Base-by-base conservation (phyloP, 1,140 invertebrate species). In the Musca vetustissima region DNA sequence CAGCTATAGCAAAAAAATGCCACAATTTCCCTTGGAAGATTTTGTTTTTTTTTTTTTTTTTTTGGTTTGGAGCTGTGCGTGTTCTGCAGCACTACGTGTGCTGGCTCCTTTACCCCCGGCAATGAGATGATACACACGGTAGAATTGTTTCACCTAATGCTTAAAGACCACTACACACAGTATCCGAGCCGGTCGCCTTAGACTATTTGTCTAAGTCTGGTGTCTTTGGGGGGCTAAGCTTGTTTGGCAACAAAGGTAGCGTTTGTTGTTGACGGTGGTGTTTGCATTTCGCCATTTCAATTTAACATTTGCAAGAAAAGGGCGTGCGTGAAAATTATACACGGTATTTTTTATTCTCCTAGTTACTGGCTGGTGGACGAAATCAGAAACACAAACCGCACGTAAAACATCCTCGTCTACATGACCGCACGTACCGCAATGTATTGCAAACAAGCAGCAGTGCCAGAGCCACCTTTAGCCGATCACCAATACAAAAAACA, bases 271-370 rank as follows among this genome's bases (percentile, higher is more conserved):
- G 22, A 24, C 48, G 36, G 13, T 66, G 25, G 19, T 15, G 3
- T 52, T 66, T 66, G n/a, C n/a, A n/a, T n/a, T n/a, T n/a, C n/a
- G n/a, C n/a, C n/a, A n/a, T n/a, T 53, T 52, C 48, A 52, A 52
- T 66, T 66, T 53, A 53, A 49, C 48, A 53, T 50, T 53, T 66
- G 48, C 48, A 36, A 65, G 72, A 65, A 73, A 75, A 72, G 70
- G 76, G 75, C 74, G 76, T 78, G 76, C 76, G 75, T 78, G 72
- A 78, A 75, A 75, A 74, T 72, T 69, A 74, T 50, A 71, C 64
- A 71, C 72, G 61, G 66, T 28, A 59, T 65, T 25, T 11, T n/a
- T 1, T n/a, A 14, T 32, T 32, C 21, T 28, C 13, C 15, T 14
- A 8, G 11, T 43, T 43, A 8, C 13, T 32, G 28, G 28, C 28